These are phyloP conservation scores for Ruditapes philippinarum DNA, from an alignment of 1,140 invertebrate genomes.

Conservation along the genomic window DNA sequence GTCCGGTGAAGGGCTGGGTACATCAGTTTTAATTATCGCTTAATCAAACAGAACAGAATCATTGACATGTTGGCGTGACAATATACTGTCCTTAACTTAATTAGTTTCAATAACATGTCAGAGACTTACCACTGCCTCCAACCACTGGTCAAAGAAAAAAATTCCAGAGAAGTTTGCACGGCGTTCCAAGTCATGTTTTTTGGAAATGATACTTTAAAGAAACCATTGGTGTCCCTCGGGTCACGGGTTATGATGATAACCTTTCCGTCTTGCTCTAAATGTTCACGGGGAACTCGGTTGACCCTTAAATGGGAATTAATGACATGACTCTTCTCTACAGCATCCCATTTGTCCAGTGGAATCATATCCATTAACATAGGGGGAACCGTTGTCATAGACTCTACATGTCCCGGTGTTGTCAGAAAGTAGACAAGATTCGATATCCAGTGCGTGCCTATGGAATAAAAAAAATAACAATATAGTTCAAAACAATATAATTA, in stretches of 20 bases:
- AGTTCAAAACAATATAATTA: too few species aligned
- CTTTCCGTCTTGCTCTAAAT: not conserved
- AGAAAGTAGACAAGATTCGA: constrained; percentile 9
- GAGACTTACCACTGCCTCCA: not conserved
- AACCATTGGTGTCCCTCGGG: constrained; percentile 2
- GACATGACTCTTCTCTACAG: not conserved
- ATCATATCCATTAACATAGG: not conserved
- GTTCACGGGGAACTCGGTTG: not conserved
- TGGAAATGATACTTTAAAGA: not conserved
- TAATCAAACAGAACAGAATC: too few species aligned
- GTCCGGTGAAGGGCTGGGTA: too few species aligned
- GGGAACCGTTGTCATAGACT: not conserved
- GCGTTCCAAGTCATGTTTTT: not conserved
- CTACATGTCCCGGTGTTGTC: not conserved
- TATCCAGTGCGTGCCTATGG: constrained; percentile 29
- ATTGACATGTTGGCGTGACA: too few species aligned
- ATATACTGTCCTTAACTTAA: too few species aligned
- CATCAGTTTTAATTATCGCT: too few species aligned
- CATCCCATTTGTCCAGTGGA: not conserved
- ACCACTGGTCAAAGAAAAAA: not conserved
- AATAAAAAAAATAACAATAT: too few species aligned
- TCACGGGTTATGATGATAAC: not conserved
- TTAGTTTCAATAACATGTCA: too few species aligned
- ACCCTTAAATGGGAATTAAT: not conserved
- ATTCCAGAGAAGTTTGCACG: not conserved